phyloP scores from a whole-genome alignment of 64 coral and sea anemone species.

The Porites australiensis region DNA sequence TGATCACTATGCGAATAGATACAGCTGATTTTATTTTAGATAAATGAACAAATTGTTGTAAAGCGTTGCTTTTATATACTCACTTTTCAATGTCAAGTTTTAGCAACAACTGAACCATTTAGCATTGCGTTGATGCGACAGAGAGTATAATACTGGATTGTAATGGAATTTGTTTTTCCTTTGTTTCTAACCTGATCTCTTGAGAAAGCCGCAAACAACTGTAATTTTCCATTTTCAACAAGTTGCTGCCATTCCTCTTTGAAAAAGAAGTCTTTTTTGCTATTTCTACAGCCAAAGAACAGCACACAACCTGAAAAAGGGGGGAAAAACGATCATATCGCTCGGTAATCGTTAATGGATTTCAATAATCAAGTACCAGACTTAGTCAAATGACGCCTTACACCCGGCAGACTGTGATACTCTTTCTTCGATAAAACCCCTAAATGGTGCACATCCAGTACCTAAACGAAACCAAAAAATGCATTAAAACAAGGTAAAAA shows the following conservation, averaged over 20 bases:
- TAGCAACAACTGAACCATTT: background rate
- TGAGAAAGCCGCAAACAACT: slow-evolving; percentile 90
- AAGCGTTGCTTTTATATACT: too few species aligned
- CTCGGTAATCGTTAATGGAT: background rate
- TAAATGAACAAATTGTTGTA: too few species aligned
- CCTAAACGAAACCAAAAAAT: slow-evolving; percentile 41
- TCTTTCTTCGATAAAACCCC: slow-evolving; percentile 99
- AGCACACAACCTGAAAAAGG: slow-evolving; percentile 65
- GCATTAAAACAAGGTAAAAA: too few species aligned
- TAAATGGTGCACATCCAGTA: slow-evolving; percentile 96
- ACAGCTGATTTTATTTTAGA: too few species aligned
- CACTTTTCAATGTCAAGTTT: too few species aligned
- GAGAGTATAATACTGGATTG: background rate
- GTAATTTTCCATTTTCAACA: slow-evolving; percentile 40
- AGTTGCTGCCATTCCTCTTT: slow-evolving; percentile 82
- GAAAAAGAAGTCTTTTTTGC: slow-evolving; percentile 88
- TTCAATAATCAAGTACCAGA: too few species aligned
- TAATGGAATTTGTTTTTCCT: background rate
- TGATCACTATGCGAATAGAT: too few species aligned
- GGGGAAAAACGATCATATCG: background rate
- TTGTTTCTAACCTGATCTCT: slow-evolving; percentile 82
- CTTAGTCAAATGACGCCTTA: background rate
- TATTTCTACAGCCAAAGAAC: slow-evolving; percentile 95
- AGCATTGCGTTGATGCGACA: background rate
- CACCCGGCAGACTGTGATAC: slow-evolving; percentile 44